A percentile compares a stretch with the other conserved stretches of the same genome.
These are phyloP conservation scores for Ptychobarbus kaznakovi DNA, from an alignment of 2,797 vertebrate genomes.

Conservation along the genomic window DNA sequence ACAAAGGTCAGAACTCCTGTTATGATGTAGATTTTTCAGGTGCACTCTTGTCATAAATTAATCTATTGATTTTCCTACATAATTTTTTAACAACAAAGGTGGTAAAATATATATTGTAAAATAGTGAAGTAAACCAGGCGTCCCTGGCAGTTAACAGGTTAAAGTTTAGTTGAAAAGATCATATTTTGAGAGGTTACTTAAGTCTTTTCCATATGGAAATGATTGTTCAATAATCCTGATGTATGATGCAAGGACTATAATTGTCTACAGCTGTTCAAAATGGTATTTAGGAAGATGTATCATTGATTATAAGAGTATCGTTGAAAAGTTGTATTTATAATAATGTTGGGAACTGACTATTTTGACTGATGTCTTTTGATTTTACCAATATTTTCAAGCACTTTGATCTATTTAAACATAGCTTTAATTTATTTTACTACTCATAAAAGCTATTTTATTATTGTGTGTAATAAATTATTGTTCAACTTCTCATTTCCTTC, in stretches of 20 bases:
- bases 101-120: no score
- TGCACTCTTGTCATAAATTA: no score
- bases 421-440: slow-evolving; percentile 72
- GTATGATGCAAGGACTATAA: not conserved
- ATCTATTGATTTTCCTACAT: no score
- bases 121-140: no score
- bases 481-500: not conserved
- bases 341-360: not conserved
- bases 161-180: not conserved
- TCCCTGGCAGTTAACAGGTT: no score
- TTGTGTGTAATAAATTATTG: slow-evolving; percentile 57
- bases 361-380: not conserved
- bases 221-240: not conserved
- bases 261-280: not conserved
- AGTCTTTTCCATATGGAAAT: not conserved
- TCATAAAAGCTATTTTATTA: slow-evolving; percentile 66
- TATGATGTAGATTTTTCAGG: no score
- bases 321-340: not conserved
- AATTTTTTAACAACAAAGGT: no score
- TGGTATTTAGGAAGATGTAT: not conserved
- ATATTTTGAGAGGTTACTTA: not conserved
- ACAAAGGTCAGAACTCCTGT: no score
- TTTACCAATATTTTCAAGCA: slow-evolving; percentile 59
- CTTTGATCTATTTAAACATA: slow-evolving; percentile 65
- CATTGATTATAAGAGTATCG: not conserved